Conservation (phyloP, 2,888 invertebrate genomes). For the Drosophila borborema region DNA sequence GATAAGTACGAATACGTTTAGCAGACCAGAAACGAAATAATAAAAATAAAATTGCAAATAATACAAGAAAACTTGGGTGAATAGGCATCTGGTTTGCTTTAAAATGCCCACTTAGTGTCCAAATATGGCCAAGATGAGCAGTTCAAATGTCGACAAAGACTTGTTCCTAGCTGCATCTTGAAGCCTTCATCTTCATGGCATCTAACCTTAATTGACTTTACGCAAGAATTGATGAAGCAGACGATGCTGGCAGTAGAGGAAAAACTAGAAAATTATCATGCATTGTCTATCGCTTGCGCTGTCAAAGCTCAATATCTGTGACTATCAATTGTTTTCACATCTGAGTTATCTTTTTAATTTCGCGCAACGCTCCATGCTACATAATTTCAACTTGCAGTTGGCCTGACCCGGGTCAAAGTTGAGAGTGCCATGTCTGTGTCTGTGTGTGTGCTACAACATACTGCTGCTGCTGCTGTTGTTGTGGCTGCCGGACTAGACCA, state of each 20-base stretch:
- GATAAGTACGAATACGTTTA: constrained; percentile 28
- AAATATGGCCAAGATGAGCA: constrained; percentile 62
- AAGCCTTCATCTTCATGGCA: constrained; percentile 50
- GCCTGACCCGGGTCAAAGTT: constrained; percentile 80
- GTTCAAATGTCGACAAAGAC: constrained; percentile 63
- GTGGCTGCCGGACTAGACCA: constrained; percentile 37
- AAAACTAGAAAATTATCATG: constrained; percentile 66
- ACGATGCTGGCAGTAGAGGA: background rate
- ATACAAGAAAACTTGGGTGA: background rate
- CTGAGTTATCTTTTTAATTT: constrained; percentile 82
- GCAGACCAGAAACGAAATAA: background rate
- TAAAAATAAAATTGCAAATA: background rate
- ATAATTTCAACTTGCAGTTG: constrained; percentile 68
- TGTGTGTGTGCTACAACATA: constrained; percentile 46
- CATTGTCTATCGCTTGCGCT: constrained; percentile 74
- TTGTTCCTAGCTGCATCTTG: constrained; percentile 52
- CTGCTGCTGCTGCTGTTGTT: constrained; percentile 1
- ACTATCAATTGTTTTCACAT: constrained; percentile 81
- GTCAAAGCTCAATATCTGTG: constrained; percentile 80
- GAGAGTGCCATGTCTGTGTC: constrained; percentile 63
- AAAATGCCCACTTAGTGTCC: constrained; percentile 59
- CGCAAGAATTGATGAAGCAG: constrained; percentile 49
- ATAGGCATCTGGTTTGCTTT: constrained; percentile 56
- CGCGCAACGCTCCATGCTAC: constrained; percentile 67
- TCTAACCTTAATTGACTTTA: constrained; percentile 75